Base-by-base conservation (phyloP, 35 echinoderm and acorn worm genomes). In the Heliocidaris erythrogramma region DNA sequence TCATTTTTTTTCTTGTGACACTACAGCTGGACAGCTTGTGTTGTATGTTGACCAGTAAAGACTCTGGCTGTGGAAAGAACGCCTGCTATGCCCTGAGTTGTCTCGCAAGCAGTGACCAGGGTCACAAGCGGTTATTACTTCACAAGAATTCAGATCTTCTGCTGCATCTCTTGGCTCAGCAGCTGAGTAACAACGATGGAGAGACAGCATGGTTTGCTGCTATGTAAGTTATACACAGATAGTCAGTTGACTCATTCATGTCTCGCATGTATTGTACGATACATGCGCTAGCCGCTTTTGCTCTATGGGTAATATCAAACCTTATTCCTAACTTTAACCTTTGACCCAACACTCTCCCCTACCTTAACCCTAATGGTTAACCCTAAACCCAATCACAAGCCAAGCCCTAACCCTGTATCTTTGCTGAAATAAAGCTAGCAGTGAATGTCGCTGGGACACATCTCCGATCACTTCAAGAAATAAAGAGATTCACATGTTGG, bases 171-270 rank as follows among this genome's bases (percentile, higher is more conserved):
- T 86, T 99, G 50, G 94, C 95, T 16, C 90, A 95, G 47, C 98
- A 96, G 61, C 94, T 99, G 53, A 60, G 94, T 48, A 96, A 95
- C 92, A 90, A 95, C 14, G 98, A 99, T 30, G 92, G 90, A 30
- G 98, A 99, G 56, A 99, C 98, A 32, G 96, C 93, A 18, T 99
- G 98, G 98, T 99, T 99, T 96, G 96, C 98, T 93, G 98, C 98
- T 2, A 99, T 99, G 98, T 99, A 87, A 97, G 98, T 96, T 18
- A 47, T 89, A 4, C 14, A 56, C 8, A 56, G 52, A 0, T 16
- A 17, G 24, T 59, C 42, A 94, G 12, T 60, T 93, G 27, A 59
- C 13, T 35, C 56, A 59, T 94, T 94, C 47, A 32, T 35, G 13
- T 27, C 13, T 85, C 5, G 11, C 59, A 17, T 5, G 5, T 59